phyloP scores from a whole-genome alignment of 2,888 invertebrate species.

The Drosophila maculinotata region DNA sequence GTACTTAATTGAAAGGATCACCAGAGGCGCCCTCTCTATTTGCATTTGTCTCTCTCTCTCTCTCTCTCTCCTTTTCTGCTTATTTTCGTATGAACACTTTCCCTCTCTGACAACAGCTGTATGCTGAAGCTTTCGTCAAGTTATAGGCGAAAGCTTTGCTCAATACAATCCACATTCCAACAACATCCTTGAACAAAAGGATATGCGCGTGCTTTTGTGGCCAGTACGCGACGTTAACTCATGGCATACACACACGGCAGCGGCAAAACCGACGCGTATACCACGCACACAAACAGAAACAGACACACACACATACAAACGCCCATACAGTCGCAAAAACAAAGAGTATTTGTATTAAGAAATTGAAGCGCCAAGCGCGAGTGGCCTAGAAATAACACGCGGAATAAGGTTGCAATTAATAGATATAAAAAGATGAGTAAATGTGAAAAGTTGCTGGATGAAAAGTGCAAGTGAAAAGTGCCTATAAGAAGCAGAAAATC shows the following conservation, averaged over 20 bases:
- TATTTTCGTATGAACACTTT: constrained; percentile 37
- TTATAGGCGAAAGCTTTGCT: constrained; percentile 53
- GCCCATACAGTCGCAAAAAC: constrained; percentile 23
- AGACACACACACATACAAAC: constrained; percentile 28
- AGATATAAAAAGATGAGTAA: constrained; percentile 23
- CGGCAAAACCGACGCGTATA: constrained; percentile 40
- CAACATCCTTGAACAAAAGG: constrained; percentile 73
- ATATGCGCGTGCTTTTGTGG: constrained; percentile 63
- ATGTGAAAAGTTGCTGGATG: constrained; percentile 14
- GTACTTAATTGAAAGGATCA: constrained; percentile 25
- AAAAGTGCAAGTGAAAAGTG: constrained; percentile 77
- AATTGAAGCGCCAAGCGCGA: constrained; percentile 71
- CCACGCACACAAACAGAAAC: constrained; percentile 37
- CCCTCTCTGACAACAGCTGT: constrained; percentile 71
- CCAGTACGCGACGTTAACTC: constrained; percentile 81
- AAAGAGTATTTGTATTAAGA: constrained; percentile 33
- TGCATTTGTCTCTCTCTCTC: neutral
- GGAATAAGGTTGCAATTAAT: constrained; percentile 31
- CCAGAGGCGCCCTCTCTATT: constrained; percentile 2
- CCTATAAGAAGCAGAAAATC: constrained; percentile 56
- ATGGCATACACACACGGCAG: constrained; percentile 68
- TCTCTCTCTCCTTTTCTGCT: neutral
- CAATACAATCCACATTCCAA: constrained; percentile 69
- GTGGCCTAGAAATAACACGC: constrained; percentile 52
- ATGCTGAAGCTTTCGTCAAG: constrained; percentile 65